phyloP scores from a whole-genome alignment of 2,797 vertebrate species.

The Coregonus sp. region DNA sequence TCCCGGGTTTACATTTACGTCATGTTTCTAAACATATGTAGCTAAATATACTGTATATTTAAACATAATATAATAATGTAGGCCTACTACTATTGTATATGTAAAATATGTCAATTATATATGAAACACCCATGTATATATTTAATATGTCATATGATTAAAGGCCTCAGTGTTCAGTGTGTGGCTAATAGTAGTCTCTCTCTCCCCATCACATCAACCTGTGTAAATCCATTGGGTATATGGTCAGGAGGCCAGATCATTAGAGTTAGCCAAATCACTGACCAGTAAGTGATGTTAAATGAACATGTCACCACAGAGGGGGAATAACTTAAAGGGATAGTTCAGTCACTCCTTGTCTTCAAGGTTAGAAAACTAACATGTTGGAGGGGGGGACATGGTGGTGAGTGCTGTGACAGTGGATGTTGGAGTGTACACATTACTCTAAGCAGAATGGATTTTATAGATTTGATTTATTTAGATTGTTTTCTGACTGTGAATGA shows the following conservation, averaged over 20 bases:
- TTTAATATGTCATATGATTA: background rate
- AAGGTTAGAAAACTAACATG: background rate
- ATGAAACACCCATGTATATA: background rate
- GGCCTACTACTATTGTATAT: background rate
- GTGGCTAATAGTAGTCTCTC: background rate
- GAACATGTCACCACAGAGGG: conserved; percentile 27
- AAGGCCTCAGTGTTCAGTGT: background rate
- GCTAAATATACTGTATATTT: background rate
- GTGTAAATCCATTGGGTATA: conserved; percentile 11
- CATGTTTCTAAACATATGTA: too few relatives aligned
- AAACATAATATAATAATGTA: background rate
- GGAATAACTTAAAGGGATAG: background rate
- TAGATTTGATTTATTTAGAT: background rate
- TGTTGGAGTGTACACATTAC: conserved; percentile 9
- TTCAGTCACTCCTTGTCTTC: background rate
- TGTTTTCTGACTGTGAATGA: background rate
- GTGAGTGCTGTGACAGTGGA: conserved; percentile 15
- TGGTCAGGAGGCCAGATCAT: conserved; percentile 23
- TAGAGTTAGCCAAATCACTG: conserved; percentile 35
- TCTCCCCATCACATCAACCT: background rate
- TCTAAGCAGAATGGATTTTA: background rate
- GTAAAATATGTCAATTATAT: background rate
- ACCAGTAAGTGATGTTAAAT: conserved; percentile 50
- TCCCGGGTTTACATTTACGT: too few relatives aligned
- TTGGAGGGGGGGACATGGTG: conserved; percentile 15